These are phyloP conservation scores for Excalfactoria chinensis DNA, from an alignment of 2,113 vertebrate species.

Conservation along the genomic window DNA sequence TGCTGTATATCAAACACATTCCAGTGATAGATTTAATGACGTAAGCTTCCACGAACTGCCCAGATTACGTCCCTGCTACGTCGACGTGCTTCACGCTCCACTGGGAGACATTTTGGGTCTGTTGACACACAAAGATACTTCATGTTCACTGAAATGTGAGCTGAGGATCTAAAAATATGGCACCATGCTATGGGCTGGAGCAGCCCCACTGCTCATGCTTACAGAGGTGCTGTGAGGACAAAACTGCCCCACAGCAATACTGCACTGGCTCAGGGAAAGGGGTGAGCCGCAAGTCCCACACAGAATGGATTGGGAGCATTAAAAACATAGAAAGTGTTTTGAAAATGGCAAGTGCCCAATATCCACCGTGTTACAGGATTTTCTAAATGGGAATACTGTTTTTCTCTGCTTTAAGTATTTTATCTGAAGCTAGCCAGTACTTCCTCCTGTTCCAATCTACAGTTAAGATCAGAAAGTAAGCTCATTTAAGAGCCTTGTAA, in stretches of 20 bases:
- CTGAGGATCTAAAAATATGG: constrained; percentile 76
- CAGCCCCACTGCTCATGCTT: constrained; percentile 4
- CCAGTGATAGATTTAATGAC: background rate
- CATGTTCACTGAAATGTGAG: constrained; percentile 56
- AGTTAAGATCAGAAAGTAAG: background rate
- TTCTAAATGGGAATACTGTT: background rate
- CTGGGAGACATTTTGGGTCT: background rate
- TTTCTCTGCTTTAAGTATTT: background rate
- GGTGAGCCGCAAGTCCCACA: background rate
- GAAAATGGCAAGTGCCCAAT: background rate
- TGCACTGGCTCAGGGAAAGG: background rate
- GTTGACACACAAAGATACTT: constrained; percentile 44
- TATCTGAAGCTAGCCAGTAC: background rate
- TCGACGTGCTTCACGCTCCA: background rate
- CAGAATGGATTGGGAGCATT: background rate
- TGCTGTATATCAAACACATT: background rate
- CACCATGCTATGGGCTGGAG: constrained; percentile 42
- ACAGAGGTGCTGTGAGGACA: background rate
- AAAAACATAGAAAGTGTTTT: background rate
- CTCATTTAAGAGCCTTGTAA: background rate
- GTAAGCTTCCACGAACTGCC: constrained; percentile 1
- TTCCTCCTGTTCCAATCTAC: background rate
- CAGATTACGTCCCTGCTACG: background rate
- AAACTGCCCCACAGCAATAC: constrained; percentile 31
- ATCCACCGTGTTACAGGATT: background rate